Evolutionary conservation across 1,140 invertebrate genomes (phyloP).

Genomic region (Globodera ellingtonae): DNA sequence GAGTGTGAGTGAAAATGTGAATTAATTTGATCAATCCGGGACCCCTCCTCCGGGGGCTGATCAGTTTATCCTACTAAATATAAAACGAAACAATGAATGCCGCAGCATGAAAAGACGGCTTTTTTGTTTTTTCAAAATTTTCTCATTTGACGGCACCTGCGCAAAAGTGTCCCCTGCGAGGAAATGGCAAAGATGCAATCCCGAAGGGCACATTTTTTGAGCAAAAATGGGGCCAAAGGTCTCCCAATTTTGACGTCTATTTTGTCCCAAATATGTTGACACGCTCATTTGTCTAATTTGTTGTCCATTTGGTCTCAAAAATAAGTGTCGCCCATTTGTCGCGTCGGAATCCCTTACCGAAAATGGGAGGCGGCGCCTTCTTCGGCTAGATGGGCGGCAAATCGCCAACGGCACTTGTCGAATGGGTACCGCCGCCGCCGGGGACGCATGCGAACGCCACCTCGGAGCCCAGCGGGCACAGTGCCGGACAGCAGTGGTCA

Average conservation of each 20-base stretch:
- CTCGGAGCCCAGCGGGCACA: constrained; percentile 57
- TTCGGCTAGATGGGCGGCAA: not conserved
- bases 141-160: constrained; percentile 28
- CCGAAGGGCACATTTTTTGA: constrained; percentile 52
- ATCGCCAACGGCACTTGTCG: not conserved
- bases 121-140: too few species aligned
- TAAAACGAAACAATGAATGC: too few species aligned
- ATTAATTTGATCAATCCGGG: too few species aligned
- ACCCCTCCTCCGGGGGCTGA: too few species aligned
- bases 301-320: not conserved
- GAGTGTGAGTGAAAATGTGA: too few species aligned
- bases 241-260: too few species aligned
- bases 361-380: constrained; percentile 16
- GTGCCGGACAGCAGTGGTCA: constrained; percentile 62
- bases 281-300: not conserved
- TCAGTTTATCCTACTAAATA: too few species aligned
- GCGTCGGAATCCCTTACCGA: constrained; percentile 3
- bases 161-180: constrained; percentile 53
- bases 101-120: too few species aligned
- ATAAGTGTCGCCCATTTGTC: too few species aligned
- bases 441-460: constrained; percentile 46
- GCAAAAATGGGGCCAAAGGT: constrained; percentile 36
- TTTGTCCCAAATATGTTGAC: too few species aligned
- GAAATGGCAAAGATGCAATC: constrained; percentile 63
- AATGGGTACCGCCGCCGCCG: constrained; percentile 12